These are phyloP conservation scores for Wiebesia pumilae DNA, from an alignment of 1,140 invertebrate species.

Conservation along the genomic window DNA sequence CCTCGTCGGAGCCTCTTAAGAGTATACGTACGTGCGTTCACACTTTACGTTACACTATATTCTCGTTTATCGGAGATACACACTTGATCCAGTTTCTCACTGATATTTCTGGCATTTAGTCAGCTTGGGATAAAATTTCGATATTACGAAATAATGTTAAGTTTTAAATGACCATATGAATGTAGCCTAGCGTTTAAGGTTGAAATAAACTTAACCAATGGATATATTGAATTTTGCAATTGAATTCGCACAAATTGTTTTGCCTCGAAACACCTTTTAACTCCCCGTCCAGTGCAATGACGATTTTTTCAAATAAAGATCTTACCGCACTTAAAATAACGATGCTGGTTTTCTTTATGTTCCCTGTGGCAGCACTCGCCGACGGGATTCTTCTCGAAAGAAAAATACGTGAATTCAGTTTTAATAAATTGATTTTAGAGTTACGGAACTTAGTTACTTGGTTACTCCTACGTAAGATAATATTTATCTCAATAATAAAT, in stretches of 20 bases:
- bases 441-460: too few relatives aligned
- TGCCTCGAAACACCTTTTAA: not conserved
- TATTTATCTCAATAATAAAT: not conserved
- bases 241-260: not conserved
- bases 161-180: not conserved
- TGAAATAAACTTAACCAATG: too few relatives aligned
- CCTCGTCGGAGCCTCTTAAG: not conserved
- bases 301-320: not conserved
- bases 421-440: not conserved
- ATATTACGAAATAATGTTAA: not conserved
- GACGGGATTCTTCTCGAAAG: not conserved
- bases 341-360: not conserved
- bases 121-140: not conserved
- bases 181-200: too few relatives aligned
- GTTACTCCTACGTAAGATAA: not conserved
- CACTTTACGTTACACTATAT: not conserved
- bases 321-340: not conserved
- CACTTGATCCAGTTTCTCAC: not conserved
- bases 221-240: not conserved
- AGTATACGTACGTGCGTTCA: not conserved
- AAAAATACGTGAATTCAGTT: not conserved
- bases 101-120: not conserved
- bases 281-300: not conserved
- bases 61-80: not conserved
- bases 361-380: not conserved